phyloP scores from a whole-genome alignment of 2,797 vertebrate species.

The Heteromormyrus szaboi region DNA sequence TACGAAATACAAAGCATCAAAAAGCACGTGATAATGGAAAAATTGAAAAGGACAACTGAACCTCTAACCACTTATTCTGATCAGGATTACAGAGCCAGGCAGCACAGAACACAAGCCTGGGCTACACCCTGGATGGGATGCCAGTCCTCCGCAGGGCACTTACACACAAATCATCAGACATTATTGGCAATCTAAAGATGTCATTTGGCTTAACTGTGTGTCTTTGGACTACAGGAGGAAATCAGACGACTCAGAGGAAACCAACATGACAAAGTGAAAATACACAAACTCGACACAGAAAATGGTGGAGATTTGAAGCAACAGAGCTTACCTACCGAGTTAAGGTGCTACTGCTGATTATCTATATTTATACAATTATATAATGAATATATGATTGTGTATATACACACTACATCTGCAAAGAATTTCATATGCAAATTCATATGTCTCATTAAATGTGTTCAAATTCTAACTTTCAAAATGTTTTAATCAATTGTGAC shows the following conservation, averaged over 20 bases:
- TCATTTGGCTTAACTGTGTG: not conserved
- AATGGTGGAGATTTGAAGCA: not conserved
- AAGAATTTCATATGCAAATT: not conserved
- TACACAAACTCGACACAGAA: not conserved
- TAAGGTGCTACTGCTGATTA: not conserved
- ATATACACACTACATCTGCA: not conserved
- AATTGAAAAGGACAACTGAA: not conserved
- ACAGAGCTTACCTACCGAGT: not conserved
- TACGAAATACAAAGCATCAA: not conserved
- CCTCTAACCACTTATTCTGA: not conserved
- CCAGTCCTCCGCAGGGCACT: not conserved
- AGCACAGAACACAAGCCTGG: not conserved
- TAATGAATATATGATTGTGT: not conserved
- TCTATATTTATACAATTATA: not conserved
- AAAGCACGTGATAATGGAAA: not conserved
- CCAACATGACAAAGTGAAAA: not conserved
- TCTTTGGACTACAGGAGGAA: not conserved
- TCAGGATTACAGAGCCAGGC: not conserved
- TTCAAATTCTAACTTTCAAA: not conserved
- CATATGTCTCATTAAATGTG: not conserved
- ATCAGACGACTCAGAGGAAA: not conserved
- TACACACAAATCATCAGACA: not conserved
- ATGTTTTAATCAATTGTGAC: not conserved
- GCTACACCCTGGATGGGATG: not conserved
- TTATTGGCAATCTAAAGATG: not conserved